phyloP scores from a whole-genome alignment of 2,888 invertebrate species.

The Oxyteleia sp. region DNA sequence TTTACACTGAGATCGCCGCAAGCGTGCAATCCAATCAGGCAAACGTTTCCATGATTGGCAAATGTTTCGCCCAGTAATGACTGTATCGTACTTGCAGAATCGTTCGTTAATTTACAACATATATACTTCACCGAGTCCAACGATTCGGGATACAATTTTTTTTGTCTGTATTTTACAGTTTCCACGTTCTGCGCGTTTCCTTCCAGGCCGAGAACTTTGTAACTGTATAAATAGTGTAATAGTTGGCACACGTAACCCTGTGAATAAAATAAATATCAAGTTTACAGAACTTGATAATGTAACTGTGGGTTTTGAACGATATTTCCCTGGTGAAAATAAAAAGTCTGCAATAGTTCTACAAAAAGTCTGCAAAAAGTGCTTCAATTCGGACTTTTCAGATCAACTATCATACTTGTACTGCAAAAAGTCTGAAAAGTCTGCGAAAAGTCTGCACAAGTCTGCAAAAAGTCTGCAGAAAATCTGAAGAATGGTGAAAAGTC shows the following conservation, averaged over 20 bases:
- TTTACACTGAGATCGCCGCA: conserved; percentile 93
- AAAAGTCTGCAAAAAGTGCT: too few relatives aligned
- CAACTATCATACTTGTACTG: too few relatives aligned
- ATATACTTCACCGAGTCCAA: conserved; percentile 89
- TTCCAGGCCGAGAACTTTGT: conserved; percentile 91
- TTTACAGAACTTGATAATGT: too few relatives aligned
- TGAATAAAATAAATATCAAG: conserved; percentile 37
- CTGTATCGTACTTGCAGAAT: conserved; percentile 88
- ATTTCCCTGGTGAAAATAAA: too few relatives aligned
- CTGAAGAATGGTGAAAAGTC: too few relatives aligned
- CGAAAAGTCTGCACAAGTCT: too few relatives aligned
- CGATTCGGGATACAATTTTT: conserved; percentile 89
- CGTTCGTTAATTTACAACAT: conserved; percentile 89
- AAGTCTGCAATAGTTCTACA: too few relatives aligned
- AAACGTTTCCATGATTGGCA: conserved; percentile 84
- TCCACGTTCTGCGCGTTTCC: conserved; percentile 89
- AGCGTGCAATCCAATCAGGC: conserved; percentile 91
- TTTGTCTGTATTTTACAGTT: conserved; percentile 89
- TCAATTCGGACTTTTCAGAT: too few relatives aligned
- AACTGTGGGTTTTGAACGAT: too few relatives aligned
- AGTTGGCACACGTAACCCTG: conserved; percentile 92
- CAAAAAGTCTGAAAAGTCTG: too few relatives aligned
- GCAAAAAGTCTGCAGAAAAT: too few relatives aligned
- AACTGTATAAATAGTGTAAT: conserved; percentile 89
- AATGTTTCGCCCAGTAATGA: conserved; percentile 87